Evolutionary conservation across 2,888 invertebrate species (phyloP), one percentile per base, ranked within the genome.

Genomic region (Hyppa rectilinea): DNA sequence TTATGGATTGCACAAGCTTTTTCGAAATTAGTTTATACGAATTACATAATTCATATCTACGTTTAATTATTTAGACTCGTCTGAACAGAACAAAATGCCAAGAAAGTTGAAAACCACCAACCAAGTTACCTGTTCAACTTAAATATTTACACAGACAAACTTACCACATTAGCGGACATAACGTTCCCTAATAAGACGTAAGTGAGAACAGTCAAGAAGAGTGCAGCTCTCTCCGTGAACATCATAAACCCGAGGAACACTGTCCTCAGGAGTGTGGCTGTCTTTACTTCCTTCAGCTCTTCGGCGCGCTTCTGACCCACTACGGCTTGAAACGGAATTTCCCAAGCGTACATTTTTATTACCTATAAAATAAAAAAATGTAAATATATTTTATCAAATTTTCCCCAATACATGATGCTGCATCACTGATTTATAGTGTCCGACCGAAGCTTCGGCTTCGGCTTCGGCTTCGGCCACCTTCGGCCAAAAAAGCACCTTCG

Each of bases 321-420:
- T 14, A 99, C 96, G 74, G 97, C 97, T 80, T 98, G 97, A 88
- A 99, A 99, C 0, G 99, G 98, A 82, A 97, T 97, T 91, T 99
- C 99, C 98, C 99, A 99, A 2, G 98, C 98, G 89, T 99, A 99
- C 99, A 99, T 99, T 96, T 99, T 99, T 75, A 99, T 98, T 0
- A 99, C 98, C 96, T 98, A 95, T 78, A 86, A 80, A 17, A 50
- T 29, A 26, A 9, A 0, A 12, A 5, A 31, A n/a, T n/a, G n/a
- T n/a, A n/a, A n/a, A n/a, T n/a, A n/a, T 10, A 36, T 38, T 29
- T 36, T 12, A 47, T 45, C 4, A 2, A 9, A 17, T 17, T n/a
- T n/a, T 60, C 9, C 2, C 34, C 7, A 17, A 34, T 14, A 17
- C 26, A 17, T 17, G 23, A 6, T 38, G 12, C 29, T 38, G 4